Base-by-base conservation (phyloP, 2,797 vertebrate genomes). In the Tiaroga cobitis region DNA sequence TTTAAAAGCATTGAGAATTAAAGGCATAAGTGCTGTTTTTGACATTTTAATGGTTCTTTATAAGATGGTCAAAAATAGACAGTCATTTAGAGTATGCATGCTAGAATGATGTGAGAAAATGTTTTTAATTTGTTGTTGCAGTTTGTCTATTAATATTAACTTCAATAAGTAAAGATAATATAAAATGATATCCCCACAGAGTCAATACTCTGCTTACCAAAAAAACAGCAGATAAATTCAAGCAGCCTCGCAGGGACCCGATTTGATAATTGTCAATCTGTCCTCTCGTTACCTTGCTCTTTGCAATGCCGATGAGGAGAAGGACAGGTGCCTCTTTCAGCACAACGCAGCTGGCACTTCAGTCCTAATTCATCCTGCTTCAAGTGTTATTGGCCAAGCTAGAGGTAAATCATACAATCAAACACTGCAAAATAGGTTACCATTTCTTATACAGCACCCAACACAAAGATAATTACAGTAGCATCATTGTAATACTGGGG, bases 351-450 rank as follows among this genome's bases (percentile, higher is more conserved):
- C 82, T 85, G 87, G 54, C 80, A 43, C 87, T 87, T 81, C 85
- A 88, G 80, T 24, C 56, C 24, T 51, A 74, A 86, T 88, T 88
- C 74, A 86, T 82, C 86, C 76, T 65, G 32, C 15, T 34, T 86
- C 75, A 86, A 89, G 85, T 86, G 82, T 59, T 63, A 46, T 65
- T 86, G 86, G 78, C 82, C 75, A 26, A n/a, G 29, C 41, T 24
- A 67, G 43, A 87, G 82, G 69, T 24, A 81, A 85, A 73, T 61
- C 65, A 87, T 80, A 81, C 34, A 82, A 72, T 21, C 68, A 73
- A 86, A 83, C 29, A 61, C 65, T 90, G 93, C 11, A 93, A 95
- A 51, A 92, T 94, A 81, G 92, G 93, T 86, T 94, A 93, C 92
- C 92, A 90, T 83, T 93, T 93, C 1, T 92, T 93, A 56, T 94